Base-by-base conservation (phyloP, 2,888 invertebrate species). In the Drosophila paracracens region DNA sequence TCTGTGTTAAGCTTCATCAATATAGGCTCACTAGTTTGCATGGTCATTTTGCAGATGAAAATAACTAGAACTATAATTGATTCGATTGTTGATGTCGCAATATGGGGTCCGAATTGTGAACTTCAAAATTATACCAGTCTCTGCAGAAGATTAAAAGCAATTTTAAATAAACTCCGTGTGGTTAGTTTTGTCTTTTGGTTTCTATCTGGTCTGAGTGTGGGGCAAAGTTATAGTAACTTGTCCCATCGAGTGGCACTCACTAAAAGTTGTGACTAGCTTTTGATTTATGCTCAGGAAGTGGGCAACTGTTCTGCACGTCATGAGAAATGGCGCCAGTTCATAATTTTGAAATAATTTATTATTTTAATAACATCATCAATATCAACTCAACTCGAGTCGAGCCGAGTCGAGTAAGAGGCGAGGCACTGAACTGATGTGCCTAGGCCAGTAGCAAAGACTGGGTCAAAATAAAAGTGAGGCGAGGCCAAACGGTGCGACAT, bases 321-420 rank as follows among this genome's bases (percentile, higher is more conserved):
- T 87, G 87, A 89, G 82, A 88, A 87, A 87, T 89, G 83, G 88
- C 78, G 74, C 80, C 89, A 87, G 89, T 88, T 88, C 89, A 88
- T 88, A 88, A 88, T 88, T 88, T 88, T 88, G 80, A 89, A 88
- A 88, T 88, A 88, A 88, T 88, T 88, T 88, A 88, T 88, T 88
- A 88, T 88, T 88, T 88, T 88, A 88, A 88, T 88, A 88, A 88
- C 87, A 88, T 88, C 87, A 88, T 88, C 87, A 88, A 88, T 88
- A 88, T 88, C 71, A 88, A 89, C 84, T 86, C 84, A 79, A 88
- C 74, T 74, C 64, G 31, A 52, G 25, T 52, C 31, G 38, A 71
- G 52, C 67, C 67, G 56, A 53, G 31, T 51, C 43, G 43, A 4
- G 29, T 52, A 13, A 36, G 27, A 2, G 36, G 46, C 56, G 33